Conservation (phyloP, 2,888 invertebrate genomes). For the Sabatieria punctata region DNA sequence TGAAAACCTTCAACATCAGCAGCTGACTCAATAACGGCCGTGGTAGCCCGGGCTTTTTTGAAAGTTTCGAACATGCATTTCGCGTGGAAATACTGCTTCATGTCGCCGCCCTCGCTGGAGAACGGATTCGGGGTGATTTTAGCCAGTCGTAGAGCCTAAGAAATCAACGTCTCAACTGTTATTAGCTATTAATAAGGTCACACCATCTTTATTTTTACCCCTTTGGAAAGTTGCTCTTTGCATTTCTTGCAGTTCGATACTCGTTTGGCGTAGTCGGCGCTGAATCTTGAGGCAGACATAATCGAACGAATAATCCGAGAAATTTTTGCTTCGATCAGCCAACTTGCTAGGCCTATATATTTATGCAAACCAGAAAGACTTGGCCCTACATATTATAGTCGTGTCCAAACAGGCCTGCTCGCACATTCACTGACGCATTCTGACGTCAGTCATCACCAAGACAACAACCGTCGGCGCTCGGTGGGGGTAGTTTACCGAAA, state of each 20-base stretch:
- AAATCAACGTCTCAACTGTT: background rate
- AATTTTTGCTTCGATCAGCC: too few species aligned
- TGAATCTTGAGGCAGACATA: constrained; percentile 37
- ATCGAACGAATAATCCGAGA: too few species aligned
- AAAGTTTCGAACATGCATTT: constrained; percentile 62
- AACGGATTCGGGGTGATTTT: constrained; percentile 62
- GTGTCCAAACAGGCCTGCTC: too few species aligned
- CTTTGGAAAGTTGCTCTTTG: constrained; percentile 39
- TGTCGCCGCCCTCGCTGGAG: constrained; percentile 48
- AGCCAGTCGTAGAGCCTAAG: constrained; percentile 49
- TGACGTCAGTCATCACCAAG: too few species aligned
- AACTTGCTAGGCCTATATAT: too few species aligned
- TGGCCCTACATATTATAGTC: too few species aligned
- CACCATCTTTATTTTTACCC: constrained; percentile 9
- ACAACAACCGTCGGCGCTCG: too few species aligned
- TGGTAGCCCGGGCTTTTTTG: constrained; percentile 56
- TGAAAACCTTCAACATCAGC: constrained; percentile 64
- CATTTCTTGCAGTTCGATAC: constrained; percentile 72
- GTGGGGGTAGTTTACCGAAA: too few species aligned
- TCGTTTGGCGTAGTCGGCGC: constrained; percentile 59
- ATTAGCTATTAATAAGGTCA: too few species aligned
- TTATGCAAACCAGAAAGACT: too few species aligned
- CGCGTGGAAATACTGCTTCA: constrained; percentile 70
- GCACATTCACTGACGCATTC: too few species aligned
- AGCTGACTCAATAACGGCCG: constrained; percentile 56